Conservation (phyloP, 53 echinoderm and acorn worm genomes). For the Arbacia lixula region DNA sequence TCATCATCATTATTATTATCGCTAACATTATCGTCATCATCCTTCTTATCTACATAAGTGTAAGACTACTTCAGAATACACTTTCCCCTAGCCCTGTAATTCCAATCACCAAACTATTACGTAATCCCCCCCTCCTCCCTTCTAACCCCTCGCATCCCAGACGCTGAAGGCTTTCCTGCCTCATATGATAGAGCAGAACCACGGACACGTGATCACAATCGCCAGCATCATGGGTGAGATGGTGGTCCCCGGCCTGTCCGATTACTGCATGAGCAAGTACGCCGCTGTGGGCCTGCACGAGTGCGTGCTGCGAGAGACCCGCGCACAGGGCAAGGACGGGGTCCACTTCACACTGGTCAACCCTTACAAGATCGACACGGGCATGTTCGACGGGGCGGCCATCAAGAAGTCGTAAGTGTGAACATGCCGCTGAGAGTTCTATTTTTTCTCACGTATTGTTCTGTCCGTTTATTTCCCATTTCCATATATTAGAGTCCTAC, state of each 20-base stretch:
- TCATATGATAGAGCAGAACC: conserved; percentile 75
- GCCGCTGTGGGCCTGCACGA: conserved; percentile 76
- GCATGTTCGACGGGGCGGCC: conserved; percentile 75
- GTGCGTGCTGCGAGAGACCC: conserved; percentile 57
- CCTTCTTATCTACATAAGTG: too few species aligned
- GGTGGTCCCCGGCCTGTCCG: conserved; percentile 39
- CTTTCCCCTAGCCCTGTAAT: too few species aligned
- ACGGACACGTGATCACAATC: conserved; percentile 80
- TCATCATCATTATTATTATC: too few species aligned
- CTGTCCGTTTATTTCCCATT: too few species aligned
- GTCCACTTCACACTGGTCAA: conserved; percentile 83
- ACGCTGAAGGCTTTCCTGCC: conserved; percentile 84
- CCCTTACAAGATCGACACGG: conserved; percentile 85
- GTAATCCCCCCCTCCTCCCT: too few species aligned
- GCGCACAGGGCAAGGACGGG: conserved; percentile 57
- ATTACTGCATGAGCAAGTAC: conserved; percentile 85
- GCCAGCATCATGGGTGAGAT: conserved; percentile 67
- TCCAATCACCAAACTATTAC: too few species aligned
- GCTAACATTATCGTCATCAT: too few species aligned
- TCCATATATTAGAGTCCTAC: too few species aligned
- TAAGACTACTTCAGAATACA: too few species aligned
- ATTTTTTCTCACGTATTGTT: too few species aligned
- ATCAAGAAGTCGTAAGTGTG: conserved; percentile 59
- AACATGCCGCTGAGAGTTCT: too few species aligned
- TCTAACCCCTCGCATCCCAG: neutral